Base-by-base conservation (phyloP, 2,113 vertebrate species). In the Notiomystis cincta region DNA sequence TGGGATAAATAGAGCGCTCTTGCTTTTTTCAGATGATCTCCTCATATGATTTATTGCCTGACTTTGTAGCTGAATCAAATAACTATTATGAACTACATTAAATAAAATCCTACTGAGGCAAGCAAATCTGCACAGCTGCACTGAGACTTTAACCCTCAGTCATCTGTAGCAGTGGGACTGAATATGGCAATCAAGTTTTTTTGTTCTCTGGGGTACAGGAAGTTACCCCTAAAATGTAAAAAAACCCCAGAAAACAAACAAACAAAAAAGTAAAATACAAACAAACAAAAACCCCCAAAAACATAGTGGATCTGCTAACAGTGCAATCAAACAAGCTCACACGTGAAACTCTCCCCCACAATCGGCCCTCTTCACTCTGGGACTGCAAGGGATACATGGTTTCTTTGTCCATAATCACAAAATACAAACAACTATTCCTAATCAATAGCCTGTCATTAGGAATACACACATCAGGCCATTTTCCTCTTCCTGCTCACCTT, bases 401-500 rank as follows among this genome's bases (percentile, higher is more conserved):
- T 38, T 42, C 50, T 61, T 33, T 31, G 30, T 31, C 28, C 37
- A n/a, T 8, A 40, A 56, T 6, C 40, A 69, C 37, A 89, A 67
- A 75, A 67, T 5, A 51, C 62, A 89, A 79, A 7, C n/a, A 76
- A 38, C 33, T 73, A 8, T 9, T 70, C 38, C 45, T 31, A 48
- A 84, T 42, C n/a, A 79, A 60, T 44, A 60, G 38, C 11, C 8
- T 37, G 9, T 27, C 19, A 40, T 40, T 48, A 73, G 42, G 42
- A 73, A 75, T 13, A 40, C 9, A 54, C 33, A 67, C 5, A n/a
- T 27, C 13, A 70, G 15, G 18, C 14, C n/a, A 25, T 10, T 38
- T 33, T 57, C 31, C 40, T 60, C 31, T 50, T 67, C 20, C 33
- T 42, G 51, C 98, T 96, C 96, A 99, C 99, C 99, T 99, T 99